Conservation (phyloP, 1,140 invertebrate species). For the Eulimnadia texana region DNA sequence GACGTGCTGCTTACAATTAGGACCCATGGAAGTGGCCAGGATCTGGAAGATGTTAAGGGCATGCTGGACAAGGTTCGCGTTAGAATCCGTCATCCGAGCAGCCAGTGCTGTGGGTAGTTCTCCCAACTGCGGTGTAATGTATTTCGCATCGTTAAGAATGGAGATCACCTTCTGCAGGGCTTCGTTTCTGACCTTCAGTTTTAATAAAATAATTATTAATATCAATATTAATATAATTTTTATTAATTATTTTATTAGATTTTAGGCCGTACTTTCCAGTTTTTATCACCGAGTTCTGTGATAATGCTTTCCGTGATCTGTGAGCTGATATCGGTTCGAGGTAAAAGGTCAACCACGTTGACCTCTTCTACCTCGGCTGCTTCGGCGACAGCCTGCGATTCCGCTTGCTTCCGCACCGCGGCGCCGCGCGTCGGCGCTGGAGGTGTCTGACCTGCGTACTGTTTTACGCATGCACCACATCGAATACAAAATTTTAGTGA, state of each 20-base stretch:
- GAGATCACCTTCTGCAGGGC: constrained; percentile 58
- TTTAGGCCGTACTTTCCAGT: constrained; percentile 64
- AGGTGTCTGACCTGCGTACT: constrained; percentile 47
- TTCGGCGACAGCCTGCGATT: constrained; percentile 21
- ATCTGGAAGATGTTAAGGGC: constrained; percentile 64
- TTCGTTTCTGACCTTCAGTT: constrained; percentile 55
- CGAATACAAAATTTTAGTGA: background rate
- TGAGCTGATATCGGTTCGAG: constrained; percentile 66
- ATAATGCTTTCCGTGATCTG: constrained; percentile 68
- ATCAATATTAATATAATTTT: background rate
- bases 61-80: constrained; percentile 74
- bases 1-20: constrained; percentile 62
- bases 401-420: constrained; percentile 17
- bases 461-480: constrained; percentile 12
- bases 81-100: constrained; percentile 65
- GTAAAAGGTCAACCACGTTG: constrained; percentile 49
- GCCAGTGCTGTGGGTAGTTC: constrained; percentile 63
- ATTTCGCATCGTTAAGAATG: constrained; percentile 58
- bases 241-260: background rate
- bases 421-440: constrained; percentile 51
- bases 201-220: constrained; percentile 7
- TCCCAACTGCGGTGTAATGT: constrained; percentile 66
- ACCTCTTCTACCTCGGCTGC: constrained; percentile 21
- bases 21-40: constrained; percentile 63
- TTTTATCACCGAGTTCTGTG: constrained; percentile 74